A percentile compares a stretch with the other conserved stretches of the same genome.
Conservation (phyloP, 2,113 vertebrate species). For the Dissostichus mawsoni region DNA sequence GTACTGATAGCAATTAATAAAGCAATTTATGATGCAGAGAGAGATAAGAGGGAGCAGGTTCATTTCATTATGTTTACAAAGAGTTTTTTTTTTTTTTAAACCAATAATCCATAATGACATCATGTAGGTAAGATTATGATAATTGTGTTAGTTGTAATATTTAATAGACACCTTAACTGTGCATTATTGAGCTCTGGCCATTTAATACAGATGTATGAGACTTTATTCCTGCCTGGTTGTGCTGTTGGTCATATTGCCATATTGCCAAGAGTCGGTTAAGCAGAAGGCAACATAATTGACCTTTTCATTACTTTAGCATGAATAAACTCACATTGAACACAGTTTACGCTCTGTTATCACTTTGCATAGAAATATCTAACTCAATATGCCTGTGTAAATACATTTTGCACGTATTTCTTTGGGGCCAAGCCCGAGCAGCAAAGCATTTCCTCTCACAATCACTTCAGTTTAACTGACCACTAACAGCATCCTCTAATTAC, state of each 20-base stretch:
- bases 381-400: slow-evolving; percentile 17
- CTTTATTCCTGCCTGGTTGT: slow-evolving; percentile 4
- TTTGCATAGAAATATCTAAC: slow-evolving; percentile 36
- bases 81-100: slow-evolving; percentile 34
- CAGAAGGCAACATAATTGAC: slow-evolving; percentile 17
- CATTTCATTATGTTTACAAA: slow-evolving; percentile 45
- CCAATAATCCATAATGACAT: slow-evolving; percentile 12
- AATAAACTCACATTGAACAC: slow-evolving; percentile 15
- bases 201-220: slow-evolving; percentile 2
- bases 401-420: background rate
- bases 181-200: background rate
- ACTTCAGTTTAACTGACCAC: slow-evolving; percentile 41
- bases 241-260: background rate
- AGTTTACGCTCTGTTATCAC: slow-evolving; percentile 23
- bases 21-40: slow-evolving; percentile 33
- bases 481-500: slow-evolving; percentile 60
- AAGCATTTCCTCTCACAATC: slow-evolving; percentile 32
- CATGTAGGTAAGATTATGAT: slow-evolving; percentile 16
- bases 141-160: slow-evolving; percentile 28
- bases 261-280: background rate
- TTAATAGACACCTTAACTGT: slow-evolving; percentile 14
- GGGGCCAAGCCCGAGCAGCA: slow-evolving; percentile 8
- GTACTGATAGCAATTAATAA: slow-evolving; percentile 58
- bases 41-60: slow-evolving; percentile 13
- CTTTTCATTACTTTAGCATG: slow-evolving; percentile 25